A percentile compares a stretch with the other conserved stretches of the same genome.
Conservation (phyloP, 1,140 invertebrate genomes). For the Eulimnadia texana region DNA sequence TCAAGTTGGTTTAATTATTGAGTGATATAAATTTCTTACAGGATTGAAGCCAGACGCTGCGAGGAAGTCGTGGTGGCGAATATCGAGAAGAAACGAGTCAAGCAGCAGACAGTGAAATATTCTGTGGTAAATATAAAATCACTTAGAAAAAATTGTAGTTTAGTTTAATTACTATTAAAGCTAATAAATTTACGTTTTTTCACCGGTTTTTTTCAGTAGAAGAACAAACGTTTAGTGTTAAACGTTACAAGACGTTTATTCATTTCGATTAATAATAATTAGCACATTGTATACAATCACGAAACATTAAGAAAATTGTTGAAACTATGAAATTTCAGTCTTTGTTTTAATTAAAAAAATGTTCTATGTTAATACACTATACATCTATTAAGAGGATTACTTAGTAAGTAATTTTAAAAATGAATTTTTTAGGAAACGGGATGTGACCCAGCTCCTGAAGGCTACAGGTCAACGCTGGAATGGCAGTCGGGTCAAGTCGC, state of each 20-base stretch:
- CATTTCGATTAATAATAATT: no score
- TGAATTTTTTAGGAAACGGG: constrained; percentile 29
- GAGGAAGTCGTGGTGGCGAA: constrained; percentile 36
- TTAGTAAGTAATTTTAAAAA: constrained; percentile 20
- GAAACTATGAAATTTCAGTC: no score
- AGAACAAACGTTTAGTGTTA: no score
- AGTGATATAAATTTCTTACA: constrained; percentile 19
- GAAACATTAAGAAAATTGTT: no score
- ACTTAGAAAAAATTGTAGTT: no score
- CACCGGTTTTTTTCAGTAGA: background rate
- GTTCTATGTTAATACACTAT: no score
- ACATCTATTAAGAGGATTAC: no score
- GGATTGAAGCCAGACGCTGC: constrained; percentile 37
- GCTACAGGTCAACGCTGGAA: constrained; percentile 28
- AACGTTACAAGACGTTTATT: no score
- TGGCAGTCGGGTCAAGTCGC: constrained; percentile 38
- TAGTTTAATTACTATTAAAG: no score
- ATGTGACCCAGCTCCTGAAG: constrained; percentile 32
- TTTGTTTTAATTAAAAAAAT: no score
- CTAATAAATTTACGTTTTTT: no score
- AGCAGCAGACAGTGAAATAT: constrained; percentile 28
- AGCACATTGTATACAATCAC: no score
- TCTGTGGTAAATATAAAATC: constrained; percentile 24
- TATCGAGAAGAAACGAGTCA: constrained; percentile 29
- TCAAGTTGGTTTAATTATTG: background rate